These are phyloP conservation scores for Barnardius zonarius DNA, from an alignment of 2,113 vertebrate species.

Conservation along the genomic window DNA sequence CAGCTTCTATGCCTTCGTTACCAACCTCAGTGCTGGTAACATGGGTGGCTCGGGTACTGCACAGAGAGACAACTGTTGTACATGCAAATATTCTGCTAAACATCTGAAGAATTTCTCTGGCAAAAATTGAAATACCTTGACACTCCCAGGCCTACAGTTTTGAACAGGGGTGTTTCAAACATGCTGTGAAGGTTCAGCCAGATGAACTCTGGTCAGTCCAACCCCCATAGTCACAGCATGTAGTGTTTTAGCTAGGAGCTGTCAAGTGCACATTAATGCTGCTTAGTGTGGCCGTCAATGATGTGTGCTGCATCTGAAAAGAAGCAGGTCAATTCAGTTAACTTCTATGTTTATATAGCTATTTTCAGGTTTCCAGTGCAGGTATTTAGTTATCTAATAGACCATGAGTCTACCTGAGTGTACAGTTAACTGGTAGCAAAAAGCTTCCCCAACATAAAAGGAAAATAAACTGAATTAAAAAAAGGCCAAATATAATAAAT, in stretches of 20 bases:
- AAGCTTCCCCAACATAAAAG: fast-evolving
- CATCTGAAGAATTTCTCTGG: neutral
- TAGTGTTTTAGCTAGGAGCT: neutral
- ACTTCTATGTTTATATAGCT: neutral
- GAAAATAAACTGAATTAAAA: neutral
- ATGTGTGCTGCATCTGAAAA: neutral
- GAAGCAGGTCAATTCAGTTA: neutral
- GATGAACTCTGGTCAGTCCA: neutral
- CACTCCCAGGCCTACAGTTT: neutral
- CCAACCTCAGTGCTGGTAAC: neutral
- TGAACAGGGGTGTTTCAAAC: neutral
- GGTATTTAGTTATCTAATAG: neutral
- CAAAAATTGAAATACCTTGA: neutral
- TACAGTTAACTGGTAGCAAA: neutral
- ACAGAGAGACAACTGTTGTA: neutral
- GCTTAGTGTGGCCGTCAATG: neutral
- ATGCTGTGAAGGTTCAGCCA: neutral
- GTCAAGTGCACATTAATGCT: neutral
- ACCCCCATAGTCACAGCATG: fast-evolving
- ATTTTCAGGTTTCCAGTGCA: neutral
- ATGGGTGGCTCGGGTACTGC: neutral
- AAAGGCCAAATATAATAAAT: neutral
- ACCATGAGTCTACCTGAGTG: neutral
- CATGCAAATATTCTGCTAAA: neutral
- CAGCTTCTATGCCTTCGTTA: neutral